A percentile compares a stretch with the other conserved stretches of the same genome.
Evolutionary conservation across 1,140 invertebrate genomes (phyloP).

Genomic region (Anastatus disparis): DNA sequence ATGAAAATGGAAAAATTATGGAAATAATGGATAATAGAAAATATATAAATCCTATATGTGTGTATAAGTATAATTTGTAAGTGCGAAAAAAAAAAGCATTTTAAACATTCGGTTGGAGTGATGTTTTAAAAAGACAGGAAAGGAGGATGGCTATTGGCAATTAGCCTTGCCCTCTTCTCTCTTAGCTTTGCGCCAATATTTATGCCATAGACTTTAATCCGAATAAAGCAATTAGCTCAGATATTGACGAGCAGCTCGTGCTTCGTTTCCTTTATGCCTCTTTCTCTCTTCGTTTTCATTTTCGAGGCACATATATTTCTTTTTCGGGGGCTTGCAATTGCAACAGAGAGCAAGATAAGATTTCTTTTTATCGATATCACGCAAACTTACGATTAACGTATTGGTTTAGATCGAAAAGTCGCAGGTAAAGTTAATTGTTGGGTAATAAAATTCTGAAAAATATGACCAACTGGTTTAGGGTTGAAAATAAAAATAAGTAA

Average conservation of each 20-base stretch:
- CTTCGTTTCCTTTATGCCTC: background rate
- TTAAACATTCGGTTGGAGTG: no score
- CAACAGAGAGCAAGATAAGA: background rate
- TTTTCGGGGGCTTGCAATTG: no score
- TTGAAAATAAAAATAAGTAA: background rate
- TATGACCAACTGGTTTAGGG: background rate
- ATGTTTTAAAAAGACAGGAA: background rate
- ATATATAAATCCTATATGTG: no score
- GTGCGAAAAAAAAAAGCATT: background rate
- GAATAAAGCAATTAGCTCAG: constrained; percentile 54
- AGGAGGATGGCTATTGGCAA: constrained; percentile 38
- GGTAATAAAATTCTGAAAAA: no score
- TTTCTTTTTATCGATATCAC: constrained; percentile 12
- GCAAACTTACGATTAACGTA: background rate
- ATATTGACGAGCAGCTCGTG: constrained; percentile 34
- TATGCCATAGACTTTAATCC: constrained; percentile 49
- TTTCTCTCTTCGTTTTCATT: background rate
- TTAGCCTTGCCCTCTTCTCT: constrained; percentile 41
- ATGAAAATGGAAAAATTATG: constrained; percentile 20
- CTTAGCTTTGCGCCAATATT: no score
- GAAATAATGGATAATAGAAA: no score
- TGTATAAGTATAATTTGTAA: no score
- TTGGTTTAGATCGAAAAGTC: background rate
- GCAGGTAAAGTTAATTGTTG: background rate
- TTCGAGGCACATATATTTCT: background rate